These are phyloP conservation scores for Echinops telfairi DNA, from an alignment of 2,113 vertebrate genomes.

Conservation along the genomic window DNA sequence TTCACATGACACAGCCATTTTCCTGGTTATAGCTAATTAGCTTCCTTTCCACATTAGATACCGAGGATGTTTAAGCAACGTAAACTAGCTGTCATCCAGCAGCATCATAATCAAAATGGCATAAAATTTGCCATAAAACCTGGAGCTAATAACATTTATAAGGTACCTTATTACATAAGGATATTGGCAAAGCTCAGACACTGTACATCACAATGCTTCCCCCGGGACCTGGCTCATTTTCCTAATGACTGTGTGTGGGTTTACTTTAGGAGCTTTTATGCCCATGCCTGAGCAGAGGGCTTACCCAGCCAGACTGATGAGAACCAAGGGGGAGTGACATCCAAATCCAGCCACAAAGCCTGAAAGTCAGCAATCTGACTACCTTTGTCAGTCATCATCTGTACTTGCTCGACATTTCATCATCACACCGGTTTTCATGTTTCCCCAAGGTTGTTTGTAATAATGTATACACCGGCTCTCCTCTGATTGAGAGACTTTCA, in stretches of 20 bases:
- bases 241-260: constrained; percentile 76
- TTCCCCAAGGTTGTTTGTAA: not conserved
- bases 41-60: constrained; percentile 74
- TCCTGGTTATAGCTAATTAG: constrained; percentile 80
- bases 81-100: constrained; percentile 80
- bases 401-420: not conserved
- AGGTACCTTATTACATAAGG: constrained; percentile 63
- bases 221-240: constrained; percentile 73
- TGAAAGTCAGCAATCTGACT: constrained; percentile 7
- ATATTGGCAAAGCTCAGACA: constrained; percentile 77
- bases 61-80: constrained; percentile 82
- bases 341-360: not conserved
- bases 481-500: not conserved
- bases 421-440: not conserved
- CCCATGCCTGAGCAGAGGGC: constrained; percentile 55
- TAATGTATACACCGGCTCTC: not conserved
- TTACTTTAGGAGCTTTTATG: constrained; percentile 72
- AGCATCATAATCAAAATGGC: constrained; percentile 78
- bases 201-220: constrained; percentile 79
- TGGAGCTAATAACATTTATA: constrained; percentile 75
- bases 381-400: not conserved
- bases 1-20: constrained; percentile 80
- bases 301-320: constrained; percentile 41
- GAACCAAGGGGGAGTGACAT: not conserved
- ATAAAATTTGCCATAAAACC: constrained; percentile 80